Evolutionary conservation across 2,797 vertebrate genomes (phyloP), one percentile per base, ranked within the genome.

Genomic region (Melanotaenia pygmaea): DNA sequence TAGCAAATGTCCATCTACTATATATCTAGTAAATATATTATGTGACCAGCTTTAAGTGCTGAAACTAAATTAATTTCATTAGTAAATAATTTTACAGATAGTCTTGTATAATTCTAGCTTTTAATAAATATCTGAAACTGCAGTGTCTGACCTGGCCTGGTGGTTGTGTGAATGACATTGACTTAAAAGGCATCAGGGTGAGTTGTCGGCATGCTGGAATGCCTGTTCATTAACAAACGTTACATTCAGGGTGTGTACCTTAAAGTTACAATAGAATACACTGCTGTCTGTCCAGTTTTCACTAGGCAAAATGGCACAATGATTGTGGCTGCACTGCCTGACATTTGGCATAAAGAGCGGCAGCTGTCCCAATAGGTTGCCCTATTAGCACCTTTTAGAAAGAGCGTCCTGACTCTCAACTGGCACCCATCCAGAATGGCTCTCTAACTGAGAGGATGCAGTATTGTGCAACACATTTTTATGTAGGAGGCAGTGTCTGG

Each of bases 331-430:
- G 30, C 37, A 72, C 38, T 26, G 67, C 53, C 62, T 70, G 64
- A 56, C 66, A 54, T 68, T 24, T 28, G 72, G 78, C 74, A 72
- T 81, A 82, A 72, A 76, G 88, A 91, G 93, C 90, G 92, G 91
- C 93, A 94, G 92, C 91, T 94, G 91, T 75, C 87, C 80, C 79
- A 76, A 61, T 26, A 62, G 77, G 75, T 84, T 51, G 74, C 84
- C 88, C 88, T 86, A 90, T 94, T 95, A 91, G 80, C 93, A 93
- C 93, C 91, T 93, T 87, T 86, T 84, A 51, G 81, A 85, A 84
- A 82, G 72, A 74, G 64, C 78, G 83, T 78, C 72, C 70, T 74
- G 80, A 64, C 74, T 91, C 79, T 91, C 77, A 86, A 81, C 84
- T 89, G 78, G 76, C 82, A 50, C 71, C 64, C 71, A 57, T 72